Evolutionary conservation across 1,140 invertebrate genomes (phyloP).

Genomic region (Scaptomyza montana): DNA sequence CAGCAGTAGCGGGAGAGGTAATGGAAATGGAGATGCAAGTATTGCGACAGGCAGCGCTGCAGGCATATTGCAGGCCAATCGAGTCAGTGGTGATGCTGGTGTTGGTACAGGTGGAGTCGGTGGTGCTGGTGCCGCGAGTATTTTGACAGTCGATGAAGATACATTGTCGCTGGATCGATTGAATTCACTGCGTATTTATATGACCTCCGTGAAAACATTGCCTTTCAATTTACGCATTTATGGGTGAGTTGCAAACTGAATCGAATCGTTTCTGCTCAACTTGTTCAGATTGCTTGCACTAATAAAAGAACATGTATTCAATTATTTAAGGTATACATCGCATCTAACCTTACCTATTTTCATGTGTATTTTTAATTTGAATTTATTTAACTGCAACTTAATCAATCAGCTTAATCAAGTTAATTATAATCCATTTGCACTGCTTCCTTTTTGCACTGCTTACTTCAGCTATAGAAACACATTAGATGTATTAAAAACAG

Average conservation of each 20-base stretch:
- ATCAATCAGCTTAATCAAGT: too few relatives aligned
- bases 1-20: conserved; percentile 20
- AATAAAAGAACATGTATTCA: neutral
- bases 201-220: conserved; percentile 82
- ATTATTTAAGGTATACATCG: neutral
- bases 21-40: conserved; percentile 27
- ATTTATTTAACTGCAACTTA: too few relatives aligned
- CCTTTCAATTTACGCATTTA: conserved; percentile 83
- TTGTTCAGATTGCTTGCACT: conserved; percentile 5
- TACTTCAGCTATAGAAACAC: neutral
- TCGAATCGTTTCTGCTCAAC: conserved; percentile 22
- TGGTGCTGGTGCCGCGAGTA: conserved; percentile 54
- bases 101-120: conserved; percentile 26
- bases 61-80: conserved; percentile 53
- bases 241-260: conserved; percentile 68
- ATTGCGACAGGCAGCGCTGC: conserved; percentile 30
- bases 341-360: too few relatives aligned
- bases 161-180: conserved; percentile 79
- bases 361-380: too few relatives aligned
- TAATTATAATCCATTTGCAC: too few relatives aligned
- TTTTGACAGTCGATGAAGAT: conserved; percentile 80
- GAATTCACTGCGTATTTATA: conserved; percentile 82
- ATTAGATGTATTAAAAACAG: neutral
- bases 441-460: too few relatives aligned
- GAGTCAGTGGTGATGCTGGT: conserved; percentile 6